A percentile compares a stretch with the other conserved stretches of the same genome.
These are phyloP conservation scores for Telenomus remus DNA, from an alignment of 1,140 invertebrate genomes.

Conservation along the genomic window DNA sequence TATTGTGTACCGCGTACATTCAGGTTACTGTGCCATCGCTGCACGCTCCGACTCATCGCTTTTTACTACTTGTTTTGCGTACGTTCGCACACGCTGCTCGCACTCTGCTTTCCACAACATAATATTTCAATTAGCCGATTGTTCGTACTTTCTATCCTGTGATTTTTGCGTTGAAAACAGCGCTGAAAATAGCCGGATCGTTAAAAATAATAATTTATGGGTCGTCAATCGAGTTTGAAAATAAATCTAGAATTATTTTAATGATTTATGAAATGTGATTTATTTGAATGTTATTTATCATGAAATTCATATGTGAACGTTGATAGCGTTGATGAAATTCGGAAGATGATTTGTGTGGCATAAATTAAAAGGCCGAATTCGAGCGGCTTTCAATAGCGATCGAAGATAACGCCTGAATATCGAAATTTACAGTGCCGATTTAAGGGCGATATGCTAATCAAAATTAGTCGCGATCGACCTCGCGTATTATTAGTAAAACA, in stretches of 20 bases:
- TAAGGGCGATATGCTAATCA: slow-evolving; percentile 20
- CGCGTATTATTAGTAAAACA: slow-evolving; percentile 18
- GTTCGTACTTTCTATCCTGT: slow-evolving; percentile 22
- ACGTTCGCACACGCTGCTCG: slow-evolving; percentile 22
- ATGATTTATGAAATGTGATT: too few relatives aligned
- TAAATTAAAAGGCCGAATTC: too few relatives aligned
- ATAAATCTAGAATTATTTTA: too few relatives aligned
- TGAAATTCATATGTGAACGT: too few relatives aligned
- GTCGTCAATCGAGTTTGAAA: too few relatives aligned
- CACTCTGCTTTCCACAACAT: slow-evolving; percentile 37
- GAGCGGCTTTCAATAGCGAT: too few relatives aligned
- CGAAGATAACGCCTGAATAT: too few relatives aligned
- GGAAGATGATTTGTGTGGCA: too few relatives aligned
- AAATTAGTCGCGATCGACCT: slow-evolving; percentile 22
- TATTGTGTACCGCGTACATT: slow-evolving; percentile 47
- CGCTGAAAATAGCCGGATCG: too few relatives aligned
- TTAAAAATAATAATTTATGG: too few relatives aligned
- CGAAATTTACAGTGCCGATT: slow-evolving; percentile 8
- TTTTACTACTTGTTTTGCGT: slow-evolving; percentile 31
- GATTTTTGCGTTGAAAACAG: background rate
- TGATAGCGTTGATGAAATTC: too few relatives aligned
- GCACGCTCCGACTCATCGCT: background rate
- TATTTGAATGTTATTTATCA: too few relatives aligned
- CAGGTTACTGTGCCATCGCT: slow-evolving; percentile 53
- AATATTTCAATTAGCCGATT: slow-evolving; percentile 52